phyloP scores from a whole-genome alignment of 2,888 invertebrate species.

The Drosophila melanocephala region DNA sequence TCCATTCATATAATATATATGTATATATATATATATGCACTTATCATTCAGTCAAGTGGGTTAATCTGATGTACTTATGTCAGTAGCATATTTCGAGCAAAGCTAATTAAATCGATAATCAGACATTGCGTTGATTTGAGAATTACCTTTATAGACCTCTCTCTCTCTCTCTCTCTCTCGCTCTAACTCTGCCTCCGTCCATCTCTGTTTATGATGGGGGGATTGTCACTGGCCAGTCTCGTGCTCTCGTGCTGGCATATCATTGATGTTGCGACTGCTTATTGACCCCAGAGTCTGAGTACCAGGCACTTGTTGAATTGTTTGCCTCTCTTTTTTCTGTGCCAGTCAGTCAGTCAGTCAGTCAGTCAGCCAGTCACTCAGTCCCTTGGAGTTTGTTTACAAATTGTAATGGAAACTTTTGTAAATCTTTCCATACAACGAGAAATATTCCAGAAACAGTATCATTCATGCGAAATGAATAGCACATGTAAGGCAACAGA shows the following conservation, averaged over 20 bases:
- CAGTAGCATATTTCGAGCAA: slow-evolving; percentile 20
- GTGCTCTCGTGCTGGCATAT: slow-evolving; percentile 47
- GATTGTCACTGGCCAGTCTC: slow-evolving; percentile 52
- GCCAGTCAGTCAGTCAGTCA: slow-evolving; percentile 11
- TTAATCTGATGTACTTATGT: slow-evolving; percentile 54
- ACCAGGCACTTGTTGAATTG: slow-evolving; percentile 62
- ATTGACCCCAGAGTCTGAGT: slow-evolving; percentile 64
- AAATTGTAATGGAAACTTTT: slow-evolving; percentile 74
- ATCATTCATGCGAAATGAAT: slow-evolving; percentile 57
- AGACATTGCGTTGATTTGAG: slow-evolving; percentile 25
- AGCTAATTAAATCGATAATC: slow-evolving; percentile 59
- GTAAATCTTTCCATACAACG: slow-evolving; percentile 67
- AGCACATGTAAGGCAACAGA: slow-evolving; percentile 12
- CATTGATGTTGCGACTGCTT: slow-evolving; percentile 42
- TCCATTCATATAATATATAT: slow-evolving; percentile 31
- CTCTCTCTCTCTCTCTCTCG: neutral
- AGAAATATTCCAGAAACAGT: slow-evolving; percentile 54
- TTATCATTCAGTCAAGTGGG: slow-evolving; percentile 40
- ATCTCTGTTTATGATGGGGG: slow-evolving; percentile 2
- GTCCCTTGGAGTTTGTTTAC: slow-evolving; percentile 62
- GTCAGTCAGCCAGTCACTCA: slow-evolving; percentile 10
- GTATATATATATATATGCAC: neutral
- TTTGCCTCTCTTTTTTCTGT: slow-evolving; percentile 20
- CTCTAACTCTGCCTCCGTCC: neutral
- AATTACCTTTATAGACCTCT: slow-evolving; percentile 24